phyloP scores from a whole-genome alignment of 2,797 vertebrate species.

The Brachyrhaphis roseni region DNA sequence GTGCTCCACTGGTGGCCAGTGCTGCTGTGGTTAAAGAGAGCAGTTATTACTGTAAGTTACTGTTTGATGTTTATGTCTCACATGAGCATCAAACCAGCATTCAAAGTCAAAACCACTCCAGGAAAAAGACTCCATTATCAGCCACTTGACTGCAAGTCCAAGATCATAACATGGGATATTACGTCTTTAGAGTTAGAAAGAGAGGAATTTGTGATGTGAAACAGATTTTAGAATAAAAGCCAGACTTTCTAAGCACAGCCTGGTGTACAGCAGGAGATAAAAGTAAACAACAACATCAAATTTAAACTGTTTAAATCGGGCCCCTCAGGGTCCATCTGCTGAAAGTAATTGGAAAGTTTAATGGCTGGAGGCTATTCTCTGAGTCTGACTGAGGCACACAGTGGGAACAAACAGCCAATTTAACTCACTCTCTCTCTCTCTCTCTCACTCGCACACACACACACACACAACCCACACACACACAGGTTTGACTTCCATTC shows the following conservation, averaged over 20 bases:
- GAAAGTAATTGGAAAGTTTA: conserved; percentile 78
- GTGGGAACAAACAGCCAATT: conserved; percentile 70
- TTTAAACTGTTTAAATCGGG: conserved; percentile 59
- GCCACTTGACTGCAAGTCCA: conserved; percentile 5
- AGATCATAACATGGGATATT: conserved; percentile 20
- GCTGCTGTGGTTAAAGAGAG: conserved; percentile 22
- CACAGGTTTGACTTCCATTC: too few species aligned
- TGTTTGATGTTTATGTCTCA: conserved; percentile 12
- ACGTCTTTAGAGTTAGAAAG: conserved; percentile 7
- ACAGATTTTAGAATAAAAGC: conserved; percentile 30
- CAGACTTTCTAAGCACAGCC: conserved; percentile 20
- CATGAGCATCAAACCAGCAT: conserved; percentile 14
- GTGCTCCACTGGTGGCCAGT: conserved; percentile 38
- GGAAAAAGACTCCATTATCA: conserved; percentile 13
- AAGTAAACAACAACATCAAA: conserved; percentile 72
- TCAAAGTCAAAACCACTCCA: conserved; percentile 11
- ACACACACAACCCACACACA: conserved; percentile 2
- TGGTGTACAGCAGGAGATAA: conserved; percentile 53
- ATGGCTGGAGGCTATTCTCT: conserved; percentile 66
- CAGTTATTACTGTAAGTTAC: conserved; percentile 29
- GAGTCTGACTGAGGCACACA: conserved; percentile 63
- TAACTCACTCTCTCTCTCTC: conserved; percentile 38
- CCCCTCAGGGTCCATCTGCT: conserved; percentile 67
- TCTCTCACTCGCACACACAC: conserved; percentile 4
- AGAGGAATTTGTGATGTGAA: conserved; percentile 6